These are phyloP conservation scores for Dicerorhinus sumatrensis DNA, from an alignment of 2,113 vertebrate genomes.

Conservation along the genomic window DNA sequence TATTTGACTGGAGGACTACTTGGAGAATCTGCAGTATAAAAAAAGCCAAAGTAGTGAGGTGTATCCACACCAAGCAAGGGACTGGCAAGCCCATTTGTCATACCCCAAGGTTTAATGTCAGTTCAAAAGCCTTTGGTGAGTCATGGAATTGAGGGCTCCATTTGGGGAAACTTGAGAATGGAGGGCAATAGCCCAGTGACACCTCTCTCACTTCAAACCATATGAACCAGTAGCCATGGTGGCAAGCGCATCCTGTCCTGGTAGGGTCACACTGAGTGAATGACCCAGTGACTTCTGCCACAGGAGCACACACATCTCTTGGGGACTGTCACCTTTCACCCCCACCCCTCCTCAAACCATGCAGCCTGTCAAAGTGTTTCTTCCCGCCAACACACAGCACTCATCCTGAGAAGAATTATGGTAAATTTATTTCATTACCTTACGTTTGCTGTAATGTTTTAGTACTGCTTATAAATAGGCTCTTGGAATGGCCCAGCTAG, in stretches of 20 bases:
- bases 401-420: neutral
- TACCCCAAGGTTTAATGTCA: neutral
- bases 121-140: neutral
- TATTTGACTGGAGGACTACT: neutral
- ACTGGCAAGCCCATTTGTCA: neutral
- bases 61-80: neutral
- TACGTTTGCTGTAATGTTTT: neutral
- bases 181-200: neutral
- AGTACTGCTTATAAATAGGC: neutral
- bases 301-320: accelerated
- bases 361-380: neutral
- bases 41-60: neutral
- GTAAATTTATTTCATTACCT: neutral
- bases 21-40: neutral
- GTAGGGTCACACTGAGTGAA: accelerated
- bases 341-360: accelerated
- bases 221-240: neutral
- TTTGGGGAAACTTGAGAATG: neutral
- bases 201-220: neutral
- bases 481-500: neutral
- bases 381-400: neutral
- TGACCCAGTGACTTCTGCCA: neutral
- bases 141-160: neutral
- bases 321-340: neutral
- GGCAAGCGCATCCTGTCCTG: neutral